A percentile compares a stretch with the other conserved stretches of the same genome.
phyloP scores from a whole-genome alignment of 2,113 vertebrate species.

The Ageneiosus marmoratus region DNA sequence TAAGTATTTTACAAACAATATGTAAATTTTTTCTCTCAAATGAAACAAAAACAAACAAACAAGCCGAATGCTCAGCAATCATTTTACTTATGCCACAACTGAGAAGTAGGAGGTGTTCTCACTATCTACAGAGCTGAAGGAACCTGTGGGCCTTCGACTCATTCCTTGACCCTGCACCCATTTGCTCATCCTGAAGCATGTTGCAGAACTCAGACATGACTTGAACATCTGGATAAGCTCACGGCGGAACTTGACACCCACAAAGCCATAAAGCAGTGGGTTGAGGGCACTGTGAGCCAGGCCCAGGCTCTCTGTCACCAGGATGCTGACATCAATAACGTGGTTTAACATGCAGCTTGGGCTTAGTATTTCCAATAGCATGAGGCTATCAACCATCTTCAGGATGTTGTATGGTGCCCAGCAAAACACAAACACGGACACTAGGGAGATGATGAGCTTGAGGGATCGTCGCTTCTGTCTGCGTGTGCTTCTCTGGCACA shows the following conservation, averaged over 20 bases:
- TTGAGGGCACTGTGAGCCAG: conserved; percentile 80
- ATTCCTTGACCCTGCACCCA: conserved; percentile 51
- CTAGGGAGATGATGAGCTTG: conserved; percentile 68
- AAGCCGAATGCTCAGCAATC: neutral
- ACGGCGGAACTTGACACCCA: conserved; percentile 78
- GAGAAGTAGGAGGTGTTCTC: conserved; percentile 73
- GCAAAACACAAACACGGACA: conserved; percentile 74
- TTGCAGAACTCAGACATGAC: conserved; percentile 57
- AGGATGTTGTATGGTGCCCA: conserved; percentile 80
- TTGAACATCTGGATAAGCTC: conserved; percentile 71
- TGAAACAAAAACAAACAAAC: neutral
- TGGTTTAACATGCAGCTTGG: conserved; percentile 61
- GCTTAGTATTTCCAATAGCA: conserved; percentile 53
- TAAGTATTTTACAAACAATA: neutral
- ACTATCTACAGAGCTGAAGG: conserved; percentile 69
- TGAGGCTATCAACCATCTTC: conserved; percentile 70
- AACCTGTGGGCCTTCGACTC: conserved; percentile 51
- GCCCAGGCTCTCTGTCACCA: conserved; percentile 74
- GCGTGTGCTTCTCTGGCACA: conserved; percentile 68
- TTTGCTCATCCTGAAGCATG: conserved; percentile 50
- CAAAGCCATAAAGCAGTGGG: conserved; percentile 80
- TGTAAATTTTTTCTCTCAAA: neutral
- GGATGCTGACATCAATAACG: conserved; percentile 68
- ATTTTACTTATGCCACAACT: conserved; percentile 61
- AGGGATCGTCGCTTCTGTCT: conserved; percentile 75